phyloP scores from a whole-genome alignment of 2,113 vertebrate species.

The Gambusia holbrooki region DNA sequence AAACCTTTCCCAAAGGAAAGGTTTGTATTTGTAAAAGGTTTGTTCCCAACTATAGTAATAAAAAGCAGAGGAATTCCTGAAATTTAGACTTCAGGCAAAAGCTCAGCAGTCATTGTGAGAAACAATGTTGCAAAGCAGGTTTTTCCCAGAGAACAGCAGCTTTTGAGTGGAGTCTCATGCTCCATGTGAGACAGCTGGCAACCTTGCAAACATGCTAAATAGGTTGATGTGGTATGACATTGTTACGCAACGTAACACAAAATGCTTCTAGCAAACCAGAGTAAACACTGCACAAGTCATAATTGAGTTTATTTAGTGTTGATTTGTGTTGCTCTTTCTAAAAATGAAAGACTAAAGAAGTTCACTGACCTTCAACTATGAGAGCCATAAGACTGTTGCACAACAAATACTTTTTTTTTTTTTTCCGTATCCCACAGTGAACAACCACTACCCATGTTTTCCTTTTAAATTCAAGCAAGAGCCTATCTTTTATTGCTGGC shows the following conservation, averaged over 20 bases:
- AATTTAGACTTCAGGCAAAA: neutral
- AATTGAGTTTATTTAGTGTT: constrained; percentile 23
- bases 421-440: constrained; percentile 20
- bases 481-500: constrained; percentile 1
- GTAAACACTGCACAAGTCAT: constrained; percentile 44
- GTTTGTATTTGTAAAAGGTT: too few relatives aligned
- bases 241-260: constrained; percentile 61
- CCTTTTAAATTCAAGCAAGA: constrained; percentile 12
- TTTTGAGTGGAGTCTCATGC: neutral
- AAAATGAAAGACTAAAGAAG: constrained; percentile 42
- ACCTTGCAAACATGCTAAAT: constrained; percentile 12
- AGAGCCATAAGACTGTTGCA: constrained; percentile 42
- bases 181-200: constrained; percentile 25
- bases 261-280: constrained; percentile 18
- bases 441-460: constrained; percentile 11
- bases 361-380: constrained; percentile 54
- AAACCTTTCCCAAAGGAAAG: neutral
- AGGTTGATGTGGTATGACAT: constrained; percentile 28
- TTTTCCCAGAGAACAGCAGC: too few relatives aligned
- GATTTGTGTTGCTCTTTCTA: constrained; percentile 48
- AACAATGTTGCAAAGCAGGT: too few relatives aligned
- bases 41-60: neutral
- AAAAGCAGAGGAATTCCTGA: neutral
- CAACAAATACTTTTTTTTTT: constrained; percentile 40
- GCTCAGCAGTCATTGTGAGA: too few relatives aligned